Percentiles rank a stretch among this genome's conserved stretches.
Evolutionary conservation across 1,140 invertebrate genomes (phyloP).

Genomic region (Rhyzopertha dominica): DNA sequence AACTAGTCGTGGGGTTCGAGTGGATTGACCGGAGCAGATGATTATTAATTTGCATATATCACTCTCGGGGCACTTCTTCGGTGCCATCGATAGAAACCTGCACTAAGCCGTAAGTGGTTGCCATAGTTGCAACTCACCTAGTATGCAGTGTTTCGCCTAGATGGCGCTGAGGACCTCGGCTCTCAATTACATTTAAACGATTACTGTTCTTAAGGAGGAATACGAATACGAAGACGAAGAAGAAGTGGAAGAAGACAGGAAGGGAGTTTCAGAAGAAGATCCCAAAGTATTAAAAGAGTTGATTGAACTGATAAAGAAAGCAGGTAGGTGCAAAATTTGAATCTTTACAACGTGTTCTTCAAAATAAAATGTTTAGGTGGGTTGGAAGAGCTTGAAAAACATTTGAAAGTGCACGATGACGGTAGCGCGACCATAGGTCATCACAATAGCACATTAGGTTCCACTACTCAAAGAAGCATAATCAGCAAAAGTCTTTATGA

Average conservation of each 20-base stretch:
- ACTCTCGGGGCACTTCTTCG: too few relatives aligned
- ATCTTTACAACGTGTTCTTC: conserved; percentile 15
- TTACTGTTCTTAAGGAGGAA: conserved; percentile 48
- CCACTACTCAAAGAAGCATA: too few relatives aligned
- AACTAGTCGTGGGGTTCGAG: too few relatives aligned
- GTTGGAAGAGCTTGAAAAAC: conserved; percentile 75
- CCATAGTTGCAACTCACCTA: not conserved
- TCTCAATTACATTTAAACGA: not conserved
- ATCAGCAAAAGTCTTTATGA: conserved; percentile 71
- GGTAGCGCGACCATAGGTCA: conserved; percentile 35
- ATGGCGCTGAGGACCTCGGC: not conserved
- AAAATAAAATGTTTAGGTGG: conserved; percentile 51
- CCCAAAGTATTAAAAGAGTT: conserved; percentile 79
- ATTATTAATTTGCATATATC: too few relatives aligned
- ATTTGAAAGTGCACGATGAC: conserved; percentile 57
- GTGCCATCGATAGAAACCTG: too few relatives aligned
- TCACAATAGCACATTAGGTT: conserved; percentile 47
- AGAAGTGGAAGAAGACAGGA: conserved; percentile 42
- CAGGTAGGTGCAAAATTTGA: conserved; percentile 46
- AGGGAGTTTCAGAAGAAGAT: conserved; percentile 59
- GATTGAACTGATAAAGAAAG: conserved; percentile 78
- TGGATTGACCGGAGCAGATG: too few relatives aligned
- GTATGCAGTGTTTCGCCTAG: not conserved
- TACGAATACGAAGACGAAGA: conserved; percentile 60
- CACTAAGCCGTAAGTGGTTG: not conserved